Conservation (phyloP, 2,113 vertebrate genomes). For the Pandion haliaetus region DNA sequence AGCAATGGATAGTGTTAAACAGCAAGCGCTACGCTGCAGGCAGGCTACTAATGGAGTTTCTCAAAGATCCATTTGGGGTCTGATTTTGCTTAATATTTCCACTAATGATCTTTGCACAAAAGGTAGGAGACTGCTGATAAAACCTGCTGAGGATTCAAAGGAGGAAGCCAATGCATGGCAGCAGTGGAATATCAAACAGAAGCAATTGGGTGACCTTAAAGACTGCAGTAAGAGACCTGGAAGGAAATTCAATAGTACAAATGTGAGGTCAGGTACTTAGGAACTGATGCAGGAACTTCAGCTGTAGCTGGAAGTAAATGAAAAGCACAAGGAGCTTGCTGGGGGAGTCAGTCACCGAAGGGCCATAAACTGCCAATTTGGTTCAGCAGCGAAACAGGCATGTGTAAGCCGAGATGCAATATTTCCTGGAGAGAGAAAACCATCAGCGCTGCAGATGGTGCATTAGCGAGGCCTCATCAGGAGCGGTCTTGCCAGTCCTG, state of each 20-base stretch:
- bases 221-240: conserved; percentile 9
- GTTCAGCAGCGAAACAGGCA: not conserved
- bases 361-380: not conserved
- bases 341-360: not conserved
- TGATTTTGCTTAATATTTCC: conserved; percentile 54
- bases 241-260: conserved; percentile 24
- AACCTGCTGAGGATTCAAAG: conserved; percentile 28
- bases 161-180: not conserved
- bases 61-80: conserved; percentile 52
- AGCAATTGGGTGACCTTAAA: not conserved
- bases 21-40: conserved; percentile 41
- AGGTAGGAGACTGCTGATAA: conserved; percentile 27
- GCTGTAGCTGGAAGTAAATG: not conserved
- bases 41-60: conserved; percentile 52
- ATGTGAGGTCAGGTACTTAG: not conserved
- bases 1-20: conserved; percentile 18
- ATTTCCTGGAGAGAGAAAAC: not conserved
- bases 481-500: not conserved
- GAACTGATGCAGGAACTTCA: not conserved
- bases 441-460: rapidly evolving
- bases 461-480: not conserved
- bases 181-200: conserved; percentile 37
- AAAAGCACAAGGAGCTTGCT: not conserved
- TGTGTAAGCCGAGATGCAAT: not conserved
- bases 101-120: conserved; percentile 58